Conservation (phyloP, 2,888 invertebrate genomes). For the Magallana nippona region DNA sequence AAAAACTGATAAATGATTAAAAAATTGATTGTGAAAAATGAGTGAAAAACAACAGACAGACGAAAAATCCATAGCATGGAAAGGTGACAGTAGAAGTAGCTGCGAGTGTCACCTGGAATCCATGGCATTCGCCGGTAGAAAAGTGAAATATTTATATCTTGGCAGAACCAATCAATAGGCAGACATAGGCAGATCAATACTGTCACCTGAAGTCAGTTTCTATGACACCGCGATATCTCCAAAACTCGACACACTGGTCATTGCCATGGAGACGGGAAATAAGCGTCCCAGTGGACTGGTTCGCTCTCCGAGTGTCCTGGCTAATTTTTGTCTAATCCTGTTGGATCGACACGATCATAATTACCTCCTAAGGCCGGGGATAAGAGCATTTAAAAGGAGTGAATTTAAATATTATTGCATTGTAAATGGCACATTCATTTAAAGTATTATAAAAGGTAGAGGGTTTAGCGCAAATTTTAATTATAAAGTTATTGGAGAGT, state of each 20-base stretch:
- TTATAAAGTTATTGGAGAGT: slow-evolving; percentile 28
- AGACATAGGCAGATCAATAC: neutral
- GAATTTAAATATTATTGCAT: slow-evolving; percentile 35
- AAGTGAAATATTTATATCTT: slow-evolving; percentile 29
- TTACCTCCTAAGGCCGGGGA: neutral
- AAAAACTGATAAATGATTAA: slow-evolving; percentile 28
- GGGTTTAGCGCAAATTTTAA: slow-evolving; percentile 27
- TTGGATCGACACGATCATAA: slow-evolving; percentile 14
- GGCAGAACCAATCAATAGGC: neutral
- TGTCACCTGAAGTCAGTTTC: slow-evolving; percentile 16
- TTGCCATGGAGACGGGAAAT: neutral
- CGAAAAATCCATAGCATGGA: slow-evolving; percentile 16
- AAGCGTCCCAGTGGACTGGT: neutral
- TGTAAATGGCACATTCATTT: slow-evolving; percentile 21
- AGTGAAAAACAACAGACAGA: slow-evolving; percentile 25
- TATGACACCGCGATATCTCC: slow-evolving; percentile 10
- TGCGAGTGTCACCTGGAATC: slow-evolving; percentile 14
- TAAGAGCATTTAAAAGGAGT: slow-evolving; percentile 30
- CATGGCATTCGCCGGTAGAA: neutral
- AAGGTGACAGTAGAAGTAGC: neutral
- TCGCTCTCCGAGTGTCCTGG: neutral
- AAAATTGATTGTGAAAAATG: slow-evolving; percentile 30
- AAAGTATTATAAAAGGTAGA: slow-evolving; percentile 11
- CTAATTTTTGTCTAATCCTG: neutral
- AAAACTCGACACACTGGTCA: neutral